Percentiles rank a stretch among this genome's conserved stretches.
phyloP scores from a whole-genome alignment of 1,140 invertebrate genomes.

The Cephus cinctus region DNA sequence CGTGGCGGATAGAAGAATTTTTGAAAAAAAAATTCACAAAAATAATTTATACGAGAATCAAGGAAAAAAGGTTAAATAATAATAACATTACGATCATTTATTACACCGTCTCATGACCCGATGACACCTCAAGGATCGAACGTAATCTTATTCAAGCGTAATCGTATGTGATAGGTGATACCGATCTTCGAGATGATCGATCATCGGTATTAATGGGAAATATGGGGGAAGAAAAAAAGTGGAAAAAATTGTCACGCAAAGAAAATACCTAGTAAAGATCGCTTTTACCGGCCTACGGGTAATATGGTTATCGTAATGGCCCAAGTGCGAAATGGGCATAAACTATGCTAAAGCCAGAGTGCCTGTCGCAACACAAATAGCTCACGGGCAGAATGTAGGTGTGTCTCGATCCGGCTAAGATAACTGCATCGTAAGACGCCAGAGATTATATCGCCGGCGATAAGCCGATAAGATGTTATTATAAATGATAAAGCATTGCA shows the following conservation, averaged over 20 bases:
- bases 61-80: no score
- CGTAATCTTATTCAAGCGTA: slow-evolving; percentile 11
- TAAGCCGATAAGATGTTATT: slow-evolving; percentile 35
- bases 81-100: slow-evolving; percentile 1
- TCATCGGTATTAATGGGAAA: no score
- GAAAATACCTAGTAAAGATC: no score
- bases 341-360: slow-evolving; percentile 32
- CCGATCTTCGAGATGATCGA: slow-evolving; percentile 1
- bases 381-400: slow-evolving; percentile 23
- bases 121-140: slow-evolving; percentile 5
- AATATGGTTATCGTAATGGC: no score
- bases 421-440: slow-evolving; percentile 6
- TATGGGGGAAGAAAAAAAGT: background rate
- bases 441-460: slow-evolving; percentile 13
- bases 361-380: slow-evolving; percentile 28
- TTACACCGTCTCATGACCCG: background rate
- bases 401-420: slow-evolving; percentile 13
- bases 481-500: slow-evolving; percentile 27
- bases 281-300: slow-evolving; percentile 11
- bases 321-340: no score
- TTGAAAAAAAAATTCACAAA: no score
- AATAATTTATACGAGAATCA: no score
- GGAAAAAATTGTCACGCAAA: no score
- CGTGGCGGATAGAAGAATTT: no score
- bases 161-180: slow-evolving; percentile 10